Percentiles rank a stretch among this genome's conserved stretches.
phyloP scores from a whole-genome alignment of 2,113 vertebrate species.

The Sebastes fasciatus region DNA sequence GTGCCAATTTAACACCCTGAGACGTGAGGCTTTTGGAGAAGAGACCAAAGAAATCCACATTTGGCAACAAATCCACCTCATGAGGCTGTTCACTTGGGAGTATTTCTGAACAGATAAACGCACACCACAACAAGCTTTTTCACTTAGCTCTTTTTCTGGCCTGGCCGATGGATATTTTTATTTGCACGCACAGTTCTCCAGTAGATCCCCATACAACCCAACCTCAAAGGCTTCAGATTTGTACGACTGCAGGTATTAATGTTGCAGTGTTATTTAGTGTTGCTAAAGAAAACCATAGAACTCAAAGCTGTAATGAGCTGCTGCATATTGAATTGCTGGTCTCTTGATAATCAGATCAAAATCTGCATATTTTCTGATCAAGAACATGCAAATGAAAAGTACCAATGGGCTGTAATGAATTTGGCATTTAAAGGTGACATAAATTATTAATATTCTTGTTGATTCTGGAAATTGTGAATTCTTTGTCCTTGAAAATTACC shows the following conservation, averaged over 20 bases:
- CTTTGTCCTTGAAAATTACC: slow-evolving; percentile 15
- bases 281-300: not conserved
- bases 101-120: slow-evolving; percentile 26
- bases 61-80: slow-evolving; percentile 52
- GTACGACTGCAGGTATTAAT: not conserved
- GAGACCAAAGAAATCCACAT: slow-evolving; percentile 49
- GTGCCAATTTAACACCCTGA: slow-evolving; percentile 30
- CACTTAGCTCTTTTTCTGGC: not conserved
- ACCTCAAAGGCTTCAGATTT: not conserved
- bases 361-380: slow-evolving; percentile 16
- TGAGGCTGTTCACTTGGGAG: slow-evolving; percentile 29
- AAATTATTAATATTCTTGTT: slow-evolving; percentile 26
- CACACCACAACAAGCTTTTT: slow-evolving; percentile 15
- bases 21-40: slow-evolving; percentile 49
- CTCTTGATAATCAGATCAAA: slow-evolving; percentile 4
- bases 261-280: not conserved
- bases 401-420: slow-evolving; percentile 26
- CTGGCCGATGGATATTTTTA: not conserved
- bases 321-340: not conserved
- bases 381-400: slow-evolving; percentile 15
- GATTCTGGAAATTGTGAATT: not conserved
- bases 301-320: slow-evolving; percentile 9
- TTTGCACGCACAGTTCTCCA: slow-evolving; percentile 7
- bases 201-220: not conserved
- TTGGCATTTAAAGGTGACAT: slow-evolving; percentile 41